A percentile compares a stretch with the other conserved stretches of the same genome.
Evolutionary conservation across 2,797 vertebrate genomes (phyloP).

Genomic region (Anabas testudineus): DNA sequence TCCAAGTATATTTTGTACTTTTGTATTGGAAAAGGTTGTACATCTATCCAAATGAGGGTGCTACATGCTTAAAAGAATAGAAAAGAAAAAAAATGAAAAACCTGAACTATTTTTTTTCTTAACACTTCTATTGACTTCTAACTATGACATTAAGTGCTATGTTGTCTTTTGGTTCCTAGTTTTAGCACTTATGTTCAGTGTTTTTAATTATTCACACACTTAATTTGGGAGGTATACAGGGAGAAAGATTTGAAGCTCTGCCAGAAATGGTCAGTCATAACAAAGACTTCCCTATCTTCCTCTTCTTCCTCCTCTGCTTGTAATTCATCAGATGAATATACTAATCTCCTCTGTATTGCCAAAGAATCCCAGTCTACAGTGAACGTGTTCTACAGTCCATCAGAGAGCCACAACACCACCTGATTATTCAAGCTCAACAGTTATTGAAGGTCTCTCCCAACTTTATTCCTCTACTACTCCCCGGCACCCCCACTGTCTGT

Average conservation of each 20-base stretch:
- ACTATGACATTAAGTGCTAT: background rate
- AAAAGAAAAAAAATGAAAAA: constrained; percentile 9
- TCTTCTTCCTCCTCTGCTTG: constrained; percentile 17
- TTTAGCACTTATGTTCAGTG: constrained; percentile 10
- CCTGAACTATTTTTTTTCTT: constrained; percentile 12
- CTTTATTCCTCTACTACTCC: background rate
- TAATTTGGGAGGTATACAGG: constrained; percentile 18
- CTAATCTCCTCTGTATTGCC: constrained; percentile 16
- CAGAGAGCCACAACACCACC: constrained; percentile 1
- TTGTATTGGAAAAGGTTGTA: constrained; percentile 9
- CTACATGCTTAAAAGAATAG: background rate
- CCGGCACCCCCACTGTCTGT: background rate
- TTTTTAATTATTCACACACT: constrained; percentile 40
- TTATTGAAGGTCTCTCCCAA: background rate
- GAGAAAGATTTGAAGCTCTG: constrained; percentile 42
- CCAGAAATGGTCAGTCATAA: background rate
- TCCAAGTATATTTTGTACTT: background rate
- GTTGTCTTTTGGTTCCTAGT: background rate
- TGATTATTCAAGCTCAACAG: constrained; percentile 9
- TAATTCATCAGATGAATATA: constrained; percentile 33
- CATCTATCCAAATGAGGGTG: background rate
- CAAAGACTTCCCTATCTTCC: too few relatives aligned
- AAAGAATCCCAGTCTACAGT: constrained; percentile 9
- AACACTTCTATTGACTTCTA: constrained; percentile 1
- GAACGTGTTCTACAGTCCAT: background rate